phyloP scores from a whole-genome alignment of 2,113 vertebrate genomes.

The Ophiodon elongatus region DNA sequence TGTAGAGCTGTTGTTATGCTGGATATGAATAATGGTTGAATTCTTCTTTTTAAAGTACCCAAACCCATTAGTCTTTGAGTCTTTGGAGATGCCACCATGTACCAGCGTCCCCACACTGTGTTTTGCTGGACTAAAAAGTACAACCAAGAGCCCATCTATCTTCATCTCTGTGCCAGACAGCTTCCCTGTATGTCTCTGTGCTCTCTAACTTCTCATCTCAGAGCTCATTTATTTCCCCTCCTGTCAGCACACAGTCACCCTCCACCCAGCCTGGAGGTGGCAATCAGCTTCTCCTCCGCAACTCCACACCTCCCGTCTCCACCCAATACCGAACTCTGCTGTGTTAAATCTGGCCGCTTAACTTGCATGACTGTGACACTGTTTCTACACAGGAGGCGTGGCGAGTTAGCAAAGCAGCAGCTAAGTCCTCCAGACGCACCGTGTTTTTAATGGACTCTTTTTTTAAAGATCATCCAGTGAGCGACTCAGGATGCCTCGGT shows the following conservation, averaged over 20 bases:
- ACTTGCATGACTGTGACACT: neutral
- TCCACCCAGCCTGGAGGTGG: neutral
- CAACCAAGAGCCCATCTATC: constrained; percentile 50
- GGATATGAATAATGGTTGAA: neutral
- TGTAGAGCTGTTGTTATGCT: neutral
- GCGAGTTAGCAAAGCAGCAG: neutral
- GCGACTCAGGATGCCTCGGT: too few relatives aligned
- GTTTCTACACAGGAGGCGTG: neutral
- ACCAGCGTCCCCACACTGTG: constrained; percentile 14
- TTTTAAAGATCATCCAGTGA: too few relatives aligned
- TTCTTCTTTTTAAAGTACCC: too few relatives aligned
- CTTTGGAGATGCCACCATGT: constrained; percentile 6
- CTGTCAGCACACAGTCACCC: constrained; percentile 44
- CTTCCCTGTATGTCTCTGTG: constrained; percentile 53
- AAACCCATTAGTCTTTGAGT: neutral
- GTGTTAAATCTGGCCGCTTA: neutral
- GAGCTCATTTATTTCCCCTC: constrained; percentile 64
- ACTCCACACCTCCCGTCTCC: neutral
- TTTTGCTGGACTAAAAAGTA: constrained; percentile 38
- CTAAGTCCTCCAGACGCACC: neutral
- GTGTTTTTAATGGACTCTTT: too few relatives aligned
- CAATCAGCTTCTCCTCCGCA: constrained; percentile 16
- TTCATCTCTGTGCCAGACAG: constrained; percentile 46
- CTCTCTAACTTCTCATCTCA: constrained; percentile 56
- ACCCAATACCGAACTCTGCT: neutral